These are phyloP conservation scores for Aselliscus stoliczkanus DNA, from an alignment of 2,797 vertebrate species.

Conservation along the genomic window DNA sequence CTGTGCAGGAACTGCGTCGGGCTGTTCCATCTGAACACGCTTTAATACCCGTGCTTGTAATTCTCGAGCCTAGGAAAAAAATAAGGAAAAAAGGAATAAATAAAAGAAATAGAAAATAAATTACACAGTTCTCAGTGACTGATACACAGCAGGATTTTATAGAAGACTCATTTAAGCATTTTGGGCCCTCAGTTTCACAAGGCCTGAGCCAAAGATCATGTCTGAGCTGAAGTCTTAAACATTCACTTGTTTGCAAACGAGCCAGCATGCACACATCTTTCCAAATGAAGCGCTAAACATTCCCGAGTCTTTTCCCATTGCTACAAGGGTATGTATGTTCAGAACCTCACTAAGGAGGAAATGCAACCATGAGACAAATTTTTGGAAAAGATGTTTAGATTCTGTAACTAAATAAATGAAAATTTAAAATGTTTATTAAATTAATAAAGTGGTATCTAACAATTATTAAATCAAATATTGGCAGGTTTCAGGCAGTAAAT, in stretches of 20 bases:
- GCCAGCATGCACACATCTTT: background rate
- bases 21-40: slow-evolving; percentile 93
- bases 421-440: background rate
- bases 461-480: background rate
- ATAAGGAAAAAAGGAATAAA: slow-evolving; percentile 16
- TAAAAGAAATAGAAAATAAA: slow-evolving; percentile 17
- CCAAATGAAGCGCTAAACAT: background rate
- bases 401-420: background rate
- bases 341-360: slow-evolving; percentile 13
- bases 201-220: slow-evolving; percentile 30
- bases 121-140: slow-evolving; percentile 4
- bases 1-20: slow-evolving; percentile 90
- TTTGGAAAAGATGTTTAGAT: background rate
- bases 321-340: background rate
- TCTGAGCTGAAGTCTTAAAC: background rate
- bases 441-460: background rate
- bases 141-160: background rate
- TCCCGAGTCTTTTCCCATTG: background rate
- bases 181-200: background rate
- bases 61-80: slow-evolving; percentile 88
- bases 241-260: background rate
- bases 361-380: background rate
- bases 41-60: slow-evolving; percentile 95
- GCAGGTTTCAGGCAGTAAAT: background rate
- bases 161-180: slow-evolving; percentile 19